Base-by-base conservation (phyloP, 2,888 invertebrate genomes). In the Aleiodes testaceus region DNA sequence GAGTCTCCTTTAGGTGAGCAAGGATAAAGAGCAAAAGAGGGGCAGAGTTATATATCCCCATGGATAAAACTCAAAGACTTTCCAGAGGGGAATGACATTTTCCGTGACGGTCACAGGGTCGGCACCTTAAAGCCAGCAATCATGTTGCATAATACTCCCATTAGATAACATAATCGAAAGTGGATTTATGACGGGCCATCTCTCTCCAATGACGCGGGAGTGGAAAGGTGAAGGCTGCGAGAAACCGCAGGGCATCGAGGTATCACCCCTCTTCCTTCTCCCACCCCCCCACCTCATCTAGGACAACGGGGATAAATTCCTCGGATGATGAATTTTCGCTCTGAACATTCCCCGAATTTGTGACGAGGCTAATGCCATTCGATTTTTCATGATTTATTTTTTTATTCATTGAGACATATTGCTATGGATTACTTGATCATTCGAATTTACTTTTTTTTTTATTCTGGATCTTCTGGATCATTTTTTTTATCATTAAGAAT, bases 161-260 rank as follows among this genome's bases (percentile, higher is more conserved):
- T 86, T 85, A 85, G 85, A 84, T 84, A 81, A 84, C 83, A 85
- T 85, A 86, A 85, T 85, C 86, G 84, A 86, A 85, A 85, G 82
- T 82, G 82, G 84, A 86, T 86, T 86, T 86, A 85, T 84, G 84
- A 76, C 73, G 74, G 75, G 75, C 72, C 74, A 75, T 74, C 59
- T 73, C 45, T 47, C 59, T 47, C 45, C 9, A 12, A 22, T n/a
- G n/a, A n/a, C n/a, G n/a, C n/a, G 22, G 7, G 72, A 69, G 71
- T 70, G 50, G 59, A 59, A 66, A 59, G 59, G 59, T 59, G 50
- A 44, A 69, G 72, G 61, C 66, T 55, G 9, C 7, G 30, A n/a
- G n/a, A 42, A 26, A 30, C 52, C 50, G 65, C 18, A 66, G 53
- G 14, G 42, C 50, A n/a, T 64, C 22, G 11, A 47, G 55, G 53